Base-by-base conservation (phyloP, 53 echinoderm and acorn worm species). In the Crossaster papposus region DNA sequence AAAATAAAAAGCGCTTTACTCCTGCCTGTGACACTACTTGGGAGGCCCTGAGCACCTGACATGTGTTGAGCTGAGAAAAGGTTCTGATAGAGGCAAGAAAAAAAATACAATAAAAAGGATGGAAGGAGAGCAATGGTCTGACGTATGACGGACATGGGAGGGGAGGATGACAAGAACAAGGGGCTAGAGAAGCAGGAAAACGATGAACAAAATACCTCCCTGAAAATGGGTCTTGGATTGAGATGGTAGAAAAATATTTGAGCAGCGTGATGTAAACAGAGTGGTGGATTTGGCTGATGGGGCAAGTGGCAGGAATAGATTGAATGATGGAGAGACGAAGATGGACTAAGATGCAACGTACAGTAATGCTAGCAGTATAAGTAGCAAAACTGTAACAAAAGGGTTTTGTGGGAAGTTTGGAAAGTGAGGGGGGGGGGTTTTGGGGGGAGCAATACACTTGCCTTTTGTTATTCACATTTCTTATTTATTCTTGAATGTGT, bases 1-100 rank as follows among this genome's bases (percentile, higher is more conserved):
- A 87, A 87, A 87, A 87, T 87, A 87, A 77, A 87, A 87, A 87
- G 87, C 87, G 55, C 74, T 87, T 87, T 87, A 87, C 87, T 87
- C 87, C 87, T 55, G 63, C 58, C 58, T 52, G 87, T 62, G 87
- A 87, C 76, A 87, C 87, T 75, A 77, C 87, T 87, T 87, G 87
- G 87, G 87, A 87, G 87, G 87, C 72, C 36, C 55, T 22, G 20
- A 26, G 58, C 63, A 87, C 87, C 87, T 87, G 87, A 87, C 87
- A 87, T 87, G 89, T 89, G 89, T 80, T 89, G 87, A 87, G 87
- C 76, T 22, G 71, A 58, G 78, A 50, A 44, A 70, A 79, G 79
- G 52, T 23, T 36, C 65, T 15, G 33, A 38, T 54, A 33, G 52
- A 79, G 76, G 58, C 54, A 70, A 33, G 68, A 20, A 31, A 32